Evolutionary conservation across 2,888 invertebrate genomes (phyloP).

Genomic region (Sclerodermus sp.): DNA sequence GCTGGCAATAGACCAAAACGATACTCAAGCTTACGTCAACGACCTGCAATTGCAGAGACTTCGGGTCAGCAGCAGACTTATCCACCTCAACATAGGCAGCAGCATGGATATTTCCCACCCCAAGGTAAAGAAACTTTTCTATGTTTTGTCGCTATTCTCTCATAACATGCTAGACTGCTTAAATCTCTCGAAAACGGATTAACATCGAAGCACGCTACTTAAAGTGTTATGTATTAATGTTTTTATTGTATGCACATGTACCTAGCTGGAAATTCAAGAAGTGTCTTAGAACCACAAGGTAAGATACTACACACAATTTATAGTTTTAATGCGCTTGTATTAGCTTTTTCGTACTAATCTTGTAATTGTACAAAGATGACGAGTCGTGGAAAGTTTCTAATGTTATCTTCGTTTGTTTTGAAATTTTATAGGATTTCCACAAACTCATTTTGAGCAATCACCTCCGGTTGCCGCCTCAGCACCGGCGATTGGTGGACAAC

Average conservation of each 20-base stretch:
- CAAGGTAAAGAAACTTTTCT: constrained; percentile 41
- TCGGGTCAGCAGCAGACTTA: constrained; percentile 43
- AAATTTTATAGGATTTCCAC: constrained; percentile 42
- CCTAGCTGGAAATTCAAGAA: constrained; percentile 55
- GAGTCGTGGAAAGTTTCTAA: neutral
- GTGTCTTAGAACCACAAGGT: constrained; percentile 55
- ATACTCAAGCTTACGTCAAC: constrained; percentile 69
- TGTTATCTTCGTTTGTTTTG: neutral
- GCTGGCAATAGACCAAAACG: constrained; percentile 64
- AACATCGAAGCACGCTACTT: neutral
- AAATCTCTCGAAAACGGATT: constrained; percentile 1
- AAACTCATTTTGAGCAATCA: constrained; percentile 49
- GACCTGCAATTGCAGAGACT: constrained; percentile 54
- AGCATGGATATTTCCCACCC: constrained; percentile 50
- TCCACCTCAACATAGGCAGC: constrained; percentile 43
- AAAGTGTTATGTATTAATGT: constrained; percentile 24
- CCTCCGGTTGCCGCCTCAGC: constrained; percentile 44
- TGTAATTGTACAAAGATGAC: neutral
- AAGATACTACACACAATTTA: constrained; percentile 26
- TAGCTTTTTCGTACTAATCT: neutral
- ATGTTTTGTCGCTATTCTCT: constrained; percentile 1
- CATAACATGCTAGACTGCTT: neutral
- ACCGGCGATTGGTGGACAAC: constrained; percentile 44
- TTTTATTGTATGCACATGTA: constrained; percentile 37
- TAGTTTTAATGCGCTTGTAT: neutral